A percentile compares a stretch with the other conserved stretches of the same genome.
phyloP scores from a whole-genome alignment of 1,140 invertebrate species.

The Cyclargus thomasi region DNA sequence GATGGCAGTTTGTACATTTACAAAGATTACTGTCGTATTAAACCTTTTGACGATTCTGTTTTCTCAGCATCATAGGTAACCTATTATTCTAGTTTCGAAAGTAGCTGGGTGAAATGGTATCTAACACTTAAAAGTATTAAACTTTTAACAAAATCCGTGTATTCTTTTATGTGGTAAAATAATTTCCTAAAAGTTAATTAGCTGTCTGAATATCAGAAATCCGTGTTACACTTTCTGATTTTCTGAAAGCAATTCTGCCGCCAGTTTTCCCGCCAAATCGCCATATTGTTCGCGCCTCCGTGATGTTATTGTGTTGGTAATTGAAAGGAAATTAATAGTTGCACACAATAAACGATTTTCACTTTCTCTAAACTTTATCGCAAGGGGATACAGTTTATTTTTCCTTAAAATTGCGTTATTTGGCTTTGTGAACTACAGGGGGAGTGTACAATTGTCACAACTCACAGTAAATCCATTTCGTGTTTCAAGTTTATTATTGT shows the following conservation, averaged over 20 bases:
- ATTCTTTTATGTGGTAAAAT: neutral
- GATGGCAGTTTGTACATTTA: no score
- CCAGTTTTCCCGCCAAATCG: conserved; percentile 56
- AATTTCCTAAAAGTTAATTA: neutral
- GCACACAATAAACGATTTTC: conserved; percentile 32
- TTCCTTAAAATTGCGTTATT: conserved; percentile 8
- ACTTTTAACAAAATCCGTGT: no score
- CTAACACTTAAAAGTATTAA: no score
- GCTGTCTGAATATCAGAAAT: neutral
- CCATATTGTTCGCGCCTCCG: conserved; percentile 58
- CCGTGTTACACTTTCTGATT: conserved; percentile 5
- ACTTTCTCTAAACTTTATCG: conserved; percentile 23
- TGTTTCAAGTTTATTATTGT: conserved; percentile 37
- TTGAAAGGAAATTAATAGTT: conserved; percentile 70
- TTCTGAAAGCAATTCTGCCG: conserved; percentile 45
- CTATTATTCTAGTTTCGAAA: no score
- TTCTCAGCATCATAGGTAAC: no score
- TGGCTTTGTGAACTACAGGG: conserved; percentile 43
- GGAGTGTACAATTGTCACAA: conserved; percentile 42
- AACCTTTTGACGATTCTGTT: no score
- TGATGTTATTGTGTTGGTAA: conserved; percentile 61
- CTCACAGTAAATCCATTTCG: conserved; percentile 47
- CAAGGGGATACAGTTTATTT: conserved; percentile 28
- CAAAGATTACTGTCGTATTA: no score
- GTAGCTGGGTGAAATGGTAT: no score